Evolutionary conservation across 2,888 invertebrate genomes (phyloP), one percentile per base, ranked within the genome.

Genomic region (Celastrina argiolus): DNA sequence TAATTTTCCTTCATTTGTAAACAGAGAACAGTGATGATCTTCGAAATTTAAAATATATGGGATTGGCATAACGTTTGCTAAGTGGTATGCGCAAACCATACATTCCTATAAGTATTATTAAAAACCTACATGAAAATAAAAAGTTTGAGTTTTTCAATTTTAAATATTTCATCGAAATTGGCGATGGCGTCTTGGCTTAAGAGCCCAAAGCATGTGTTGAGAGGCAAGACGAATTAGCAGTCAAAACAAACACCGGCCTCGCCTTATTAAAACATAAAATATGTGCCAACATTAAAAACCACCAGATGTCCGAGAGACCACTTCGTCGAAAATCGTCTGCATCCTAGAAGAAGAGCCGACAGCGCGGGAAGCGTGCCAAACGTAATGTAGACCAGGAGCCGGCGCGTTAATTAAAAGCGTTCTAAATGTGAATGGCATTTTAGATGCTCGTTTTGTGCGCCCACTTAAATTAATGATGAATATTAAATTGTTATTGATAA

Each of bases 261-360:
- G 18, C 18, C 58, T 31, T 31, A 58, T 31, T 58, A 31, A 58
- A 58, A 31, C 31, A 31, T 31, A 31, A 58, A 58, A 31, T 58
- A 31, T 31, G 31, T 58, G 58, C 58, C 58, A 31, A 58, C 58
- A 58, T n/a, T 58, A 58, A 58, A 56, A 58, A 31, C 31, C 28
- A 14, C 31, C 58, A 58, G 58, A 16, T 58, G 58, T 58, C 58
- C 58, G n/a, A n/a, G n/a, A 8, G 58, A 31, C 58, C 16, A 31
- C 7, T 58, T 58, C 58, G 58, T 8, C 58, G 58, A 58, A 45
- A 58, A 58, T 58, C 31, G 58, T 58, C 58, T 31, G 31, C 58
- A 31, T 58, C 58, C 8, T 58, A 58, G 31, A 58, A 31, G n/a
- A 31, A 56, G 56, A 31, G n/a, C 31, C 31, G 31, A 56, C 22